Evolutionary conservation across 2,113 vertebrate species (phyloP).

Genomic region (Microtus pennsylvanicus): DNA sequence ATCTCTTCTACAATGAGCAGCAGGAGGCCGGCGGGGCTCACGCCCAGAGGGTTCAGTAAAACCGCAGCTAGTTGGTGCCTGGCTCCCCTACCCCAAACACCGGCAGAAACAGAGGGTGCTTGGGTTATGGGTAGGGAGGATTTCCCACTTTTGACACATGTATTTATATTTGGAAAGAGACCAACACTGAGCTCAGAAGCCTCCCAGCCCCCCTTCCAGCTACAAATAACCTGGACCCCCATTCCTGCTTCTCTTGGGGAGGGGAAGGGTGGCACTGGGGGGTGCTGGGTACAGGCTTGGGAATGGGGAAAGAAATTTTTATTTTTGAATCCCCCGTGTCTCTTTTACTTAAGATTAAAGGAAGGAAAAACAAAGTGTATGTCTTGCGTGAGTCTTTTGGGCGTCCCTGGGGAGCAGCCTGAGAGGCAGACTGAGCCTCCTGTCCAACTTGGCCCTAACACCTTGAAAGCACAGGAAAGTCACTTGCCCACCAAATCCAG

Average conservation of each 20-base stretch:
- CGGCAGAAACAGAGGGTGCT: background rate
- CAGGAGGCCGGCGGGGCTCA: conserved; percentile 89
- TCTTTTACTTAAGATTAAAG: conserved; percentile 85
- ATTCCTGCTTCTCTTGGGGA: conserved; percentile 56
- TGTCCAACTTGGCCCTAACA: background rate
- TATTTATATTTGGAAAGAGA: conserved; percentile 87
- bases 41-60: conserved; percentile 84
- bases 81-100: conserved; percentile 60
- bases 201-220: background rate
- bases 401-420: background rate
- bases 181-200: conserved; percentile 78
- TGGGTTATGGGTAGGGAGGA: conserved; percentile 70
- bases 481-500: no score
- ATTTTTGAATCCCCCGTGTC: conserved; percentile 81
- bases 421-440: background rate
- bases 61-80: conserved; percentile 61
- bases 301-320: conserved; percentile 77
- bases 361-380: conserved; percentile 83
- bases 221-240: conserved; percentile 57
- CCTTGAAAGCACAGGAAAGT: background rate
- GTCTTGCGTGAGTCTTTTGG: conserved; percentile 65
- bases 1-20: conserved; percentile 90
- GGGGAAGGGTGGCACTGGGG: conserved; percentile 53
- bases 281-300: conserved; percentile 60
- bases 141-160: conserved; percentile 82